Conservation (phyloP, 1,140 invertebrate species). For the Pygmarrhopalites habei region DNA sequence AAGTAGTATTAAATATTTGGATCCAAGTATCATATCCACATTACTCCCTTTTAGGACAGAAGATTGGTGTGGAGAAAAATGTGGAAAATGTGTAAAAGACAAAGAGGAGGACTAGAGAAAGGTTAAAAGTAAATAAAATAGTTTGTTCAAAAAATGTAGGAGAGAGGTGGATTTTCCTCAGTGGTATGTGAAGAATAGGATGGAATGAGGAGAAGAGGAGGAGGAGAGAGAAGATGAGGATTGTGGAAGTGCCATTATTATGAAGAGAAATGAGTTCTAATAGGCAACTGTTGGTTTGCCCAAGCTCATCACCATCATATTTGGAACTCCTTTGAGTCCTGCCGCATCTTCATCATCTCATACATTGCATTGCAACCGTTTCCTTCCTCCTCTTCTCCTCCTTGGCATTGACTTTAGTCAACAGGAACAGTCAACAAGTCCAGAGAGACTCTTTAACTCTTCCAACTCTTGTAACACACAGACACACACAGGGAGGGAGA, state of each 20-base stretch:
- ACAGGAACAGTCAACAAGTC: not conserved
- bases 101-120: no score
- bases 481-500: no score
- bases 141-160: no score
- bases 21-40: no score
- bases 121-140: no score
- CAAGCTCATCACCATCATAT: slow-evolving; percentile 27
- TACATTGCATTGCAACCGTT: no score
- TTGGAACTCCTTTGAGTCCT: slow-evolving; percentile 22
- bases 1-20: no score
- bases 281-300: slow-evolving; percentile 23
- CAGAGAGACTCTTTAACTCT: slow-evolving; percentile 9
- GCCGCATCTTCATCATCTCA: not conserved
- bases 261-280: slow-evolving; percentile 30
- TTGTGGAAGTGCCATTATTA: slow-evolving; percentile 24
- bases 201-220: not conserved
- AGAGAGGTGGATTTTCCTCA: no score
- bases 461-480: not conserved
- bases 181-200: no score
- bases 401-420: slow-evolving; percentile 4
- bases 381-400: not conserved
- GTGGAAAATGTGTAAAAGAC: no score
- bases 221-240: slow-evolving; percentile 1
- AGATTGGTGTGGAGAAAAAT: no score
- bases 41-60: no score